Base-by-base conservation (phyloP, 2,797 vertebrate species). In the Pantherophis alleghaniensis region DNA sequence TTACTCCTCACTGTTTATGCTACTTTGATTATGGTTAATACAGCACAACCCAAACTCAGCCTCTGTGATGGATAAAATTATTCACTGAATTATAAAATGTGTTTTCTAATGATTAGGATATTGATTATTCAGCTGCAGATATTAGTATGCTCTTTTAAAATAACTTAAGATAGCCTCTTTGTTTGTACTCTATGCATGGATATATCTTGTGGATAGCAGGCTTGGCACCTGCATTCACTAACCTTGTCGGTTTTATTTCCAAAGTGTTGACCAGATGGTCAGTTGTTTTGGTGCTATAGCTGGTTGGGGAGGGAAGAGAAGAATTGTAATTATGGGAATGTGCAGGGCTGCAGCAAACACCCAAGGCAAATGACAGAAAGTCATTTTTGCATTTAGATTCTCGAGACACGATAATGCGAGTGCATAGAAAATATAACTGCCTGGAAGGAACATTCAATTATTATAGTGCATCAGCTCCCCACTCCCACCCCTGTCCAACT, bases 361-460 rank as follows among this genome's bases (percentile, higher is more conserved):
- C 93, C 47, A 91, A 89, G 32, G n/a, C 16, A 32, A 91, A 60
- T 5, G 93, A 88, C 79, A 28, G 57, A 88, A 91, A 95, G 90
- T 5, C 89, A 20, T 92, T 88, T 83, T 26, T 91, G 2, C 18
- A 94, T 96, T 95, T 14, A 91, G 74, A 96, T 95, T 96, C 94
- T 9, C 0, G 0, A 88, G 93, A 88, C 95, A 94, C 3, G 56
- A 91, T 86, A 93, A 37, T 91, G 26, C 86, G 4, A 47, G 92
- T 87, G 94, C 95, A 92, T 18, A 66, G 94, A 90, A 12, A 93
- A 91, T 94, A 90, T 20, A 96, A 89, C 93, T 94, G 97, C 95
- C 95, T 95, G 94, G 89, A 1, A 97, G 93, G 94, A 91, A 90
- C n/a, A 96, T 57, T 37, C 95, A 92, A 94, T 95, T 93, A 96